Percentiles rank a stretch among this genome's conserved stretches.
These are phyloP conservation scores for Argopecten irradians DNA, from an alignment of 1,140 invertebrate species.

Conservation along the genomic window DNA sequence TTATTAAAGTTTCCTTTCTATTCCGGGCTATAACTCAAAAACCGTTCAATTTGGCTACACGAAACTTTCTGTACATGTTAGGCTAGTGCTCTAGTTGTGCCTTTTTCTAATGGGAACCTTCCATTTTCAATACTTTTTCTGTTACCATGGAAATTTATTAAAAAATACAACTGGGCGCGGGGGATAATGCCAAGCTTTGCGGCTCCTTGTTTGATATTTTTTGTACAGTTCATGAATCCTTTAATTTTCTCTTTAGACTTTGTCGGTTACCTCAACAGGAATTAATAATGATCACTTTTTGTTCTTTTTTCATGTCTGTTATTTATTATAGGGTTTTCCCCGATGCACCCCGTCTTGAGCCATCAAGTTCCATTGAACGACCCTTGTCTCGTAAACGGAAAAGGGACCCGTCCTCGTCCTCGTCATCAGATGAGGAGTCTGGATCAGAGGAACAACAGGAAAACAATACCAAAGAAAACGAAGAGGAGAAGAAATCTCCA, in stretches of 20 bases:
- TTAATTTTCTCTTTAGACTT: not conserved
- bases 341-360: conserved; percentile 66
- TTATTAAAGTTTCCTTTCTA: too few relatives aligned
- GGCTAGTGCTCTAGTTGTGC: too few relatives aligned
- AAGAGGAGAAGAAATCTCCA: not conserved
- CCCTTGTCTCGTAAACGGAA: not conserved
- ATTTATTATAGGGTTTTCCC: conserved; percentile 61
- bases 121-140: too few relatives aligned
- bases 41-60: too few relatives aligned
- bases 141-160: too few relatives aligned
- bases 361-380: conserved; percentile 30
- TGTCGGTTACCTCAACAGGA: too few relatives aligned
- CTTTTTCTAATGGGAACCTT: too few relatives aligned
- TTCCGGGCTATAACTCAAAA: too few relatives aligned
- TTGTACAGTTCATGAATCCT: not conserved
- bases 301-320: not conserved
- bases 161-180: too few relatives aligned
- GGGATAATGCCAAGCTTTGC: too few relatives aligned
- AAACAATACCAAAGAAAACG: conserved; percentile 2
- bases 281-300: not conserved
- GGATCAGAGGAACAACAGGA: not conserved
- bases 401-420: not conserved
- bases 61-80: too few relatives aligned
- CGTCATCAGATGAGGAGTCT: not conserved
- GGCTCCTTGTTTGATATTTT: too few relatives aligned